Evolutionary conservation across 2,888 invertebrate species (phyloP).

Genomic region (Willowsia nigromaculata): DNA sequence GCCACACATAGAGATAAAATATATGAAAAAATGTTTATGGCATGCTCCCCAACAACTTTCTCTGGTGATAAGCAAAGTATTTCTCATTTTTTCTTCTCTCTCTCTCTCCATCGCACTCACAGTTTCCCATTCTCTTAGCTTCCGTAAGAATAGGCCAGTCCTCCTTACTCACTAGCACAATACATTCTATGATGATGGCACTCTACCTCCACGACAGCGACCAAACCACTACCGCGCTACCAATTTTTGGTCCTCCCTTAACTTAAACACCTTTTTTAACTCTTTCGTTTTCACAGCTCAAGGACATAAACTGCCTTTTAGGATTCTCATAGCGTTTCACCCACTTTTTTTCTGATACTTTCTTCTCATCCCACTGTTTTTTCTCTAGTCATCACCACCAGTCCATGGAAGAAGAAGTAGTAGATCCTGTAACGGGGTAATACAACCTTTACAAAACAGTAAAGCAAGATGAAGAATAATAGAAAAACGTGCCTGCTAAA

Average conservation of each 20-base stretch:
- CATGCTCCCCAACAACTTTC: not conserved
- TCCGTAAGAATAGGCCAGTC: not conserved
- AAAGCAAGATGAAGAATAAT: too few species aligned
- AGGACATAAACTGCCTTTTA: constrained; percentile 59
- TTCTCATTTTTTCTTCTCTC: not conserved
- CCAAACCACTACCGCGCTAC: not conserved
- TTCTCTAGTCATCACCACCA: not conserved
- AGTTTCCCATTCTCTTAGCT: too few species aligned
- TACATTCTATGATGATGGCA: not conserved
- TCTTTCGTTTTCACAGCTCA: constrained; percentile 37
- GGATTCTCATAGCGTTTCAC: constrained; percentile 47
- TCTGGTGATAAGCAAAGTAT: not conserved
- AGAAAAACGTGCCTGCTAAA: not conserved
- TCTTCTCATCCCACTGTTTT: constrained; percentile 10
- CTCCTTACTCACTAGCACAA: not conserved
- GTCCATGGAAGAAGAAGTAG: too few species aligned
- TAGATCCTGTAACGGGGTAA: too few species aligned
- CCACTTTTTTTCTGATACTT: constrained; percentile 66
- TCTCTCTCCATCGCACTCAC: too few species aligned
- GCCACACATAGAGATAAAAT: not conserved
- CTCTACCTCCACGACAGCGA: not conserved
- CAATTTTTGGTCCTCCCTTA: not conserved
- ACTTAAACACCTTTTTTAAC: constrained; percentile 12
- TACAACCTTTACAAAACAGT: constrained; percentile 1
- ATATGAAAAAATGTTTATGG: not conserved